Evolutionary conservation across 2,888 invertebrate genomes (phyloP).

Genomic region (Hypercompe scribonia): DNA sequence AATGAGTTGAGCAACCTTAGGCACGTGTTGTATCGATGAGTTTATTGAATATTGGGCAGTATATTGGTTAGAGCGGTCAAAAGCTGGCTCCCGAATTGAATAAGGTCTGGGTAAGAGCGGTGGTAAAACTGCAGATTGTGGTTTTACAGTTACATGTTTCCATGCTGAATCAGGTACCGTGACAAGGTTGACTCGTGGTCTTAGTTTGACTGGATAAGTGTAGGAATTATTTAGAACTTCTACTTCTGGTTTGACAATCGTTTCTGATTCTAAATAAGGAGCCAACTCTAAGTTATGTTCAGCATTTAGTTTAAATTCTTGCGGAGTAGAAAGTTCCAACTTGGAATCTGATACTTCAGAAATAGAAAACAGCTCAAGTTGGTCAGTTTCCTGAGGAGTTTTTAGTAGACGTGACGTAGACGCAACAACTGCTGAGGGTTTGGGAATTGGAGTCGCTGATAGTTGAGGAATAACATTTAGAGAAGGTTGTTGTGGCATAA

Average conservation of each 20-base stretch:
- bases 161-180: not conserved
- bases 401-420: not conserved
- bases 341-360: not conserved
- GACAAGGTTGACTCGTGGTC: not conserved
- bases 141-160: not conserved
- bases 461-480: not conserved
- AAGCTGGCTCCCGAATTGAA: conserved; percentile 22
- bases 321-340: not conserved
- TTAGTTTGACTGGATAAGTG: not conserved
- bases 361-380: not conserved
- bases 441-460: not conserved
- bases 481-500: not conserved
- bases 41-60: conserved; percentile 7
- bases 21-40: not conserved
- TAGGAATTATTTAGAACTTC: not conserved
- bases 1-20: not conserved
- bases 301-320: not conserved
- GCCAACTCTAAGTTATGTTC: not conserved
- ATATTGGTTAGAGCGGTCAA: conserved; percentile 16
- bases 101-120: conserved; percentile 32
- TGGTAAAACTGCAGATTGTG: conserved; percentile 15
- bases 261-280: not conserved
- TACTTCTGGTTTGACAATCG: not conserved
- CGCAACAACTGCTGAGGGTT: not conserved
- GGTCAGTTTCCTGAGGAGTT: not conserved